phyloP scores from a whole-genome alignment of 2,888 invertebrate genomes.

The Dichetophora obliterata region DNA sequence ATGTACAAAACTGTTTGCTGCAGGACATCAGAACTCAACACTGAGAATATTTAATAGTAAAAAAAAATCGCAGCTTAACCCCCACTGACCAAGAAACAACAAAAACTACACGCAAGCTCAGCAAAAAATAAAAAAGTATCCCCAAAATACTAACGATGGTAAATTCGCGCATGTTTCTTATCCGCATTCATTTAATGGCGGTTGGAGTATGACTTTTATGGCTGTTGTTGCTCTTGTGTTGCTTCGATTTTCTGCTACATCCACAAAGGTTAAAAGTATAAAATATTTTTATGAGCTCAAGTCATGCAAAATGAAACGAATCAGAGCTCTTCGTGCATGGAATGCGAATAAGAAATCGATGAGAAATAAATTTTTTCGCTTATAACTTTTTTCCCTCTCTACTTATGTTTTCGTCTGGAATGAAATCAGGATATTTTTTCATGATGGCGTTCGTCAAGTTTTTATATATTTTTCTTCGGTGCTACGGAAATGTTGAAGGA shows the following conservation, averaged over 20 bases:
- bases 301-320: conserved; percentile 41
- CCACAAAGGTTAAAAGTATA: conserved; percentile 23
- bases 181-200: not conserved
- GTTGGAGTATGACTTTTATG: not conserved
- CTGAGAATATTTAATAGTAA: conserved; percentile 3
- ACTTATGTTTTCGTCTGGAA: not conserved
- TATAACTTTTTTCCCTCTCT: not conserved
- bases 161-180: conserved; percentile 36
- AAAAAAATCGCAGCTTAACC: conserved; percentile 27
- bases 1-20: not conserved
- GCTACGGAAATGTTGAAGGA: not conserved
- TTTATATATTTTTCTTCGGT: not conserved
- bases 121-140: not conserved
- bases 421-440: conserved; percentile 22
- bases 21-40: conserved; percentile 26
- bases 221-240: conserved; percentile 9
- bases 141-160: conserved; percentile 1
- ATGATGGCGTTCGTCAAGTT: conserved; percentile 38
- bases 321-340: conserved; percentile 30
- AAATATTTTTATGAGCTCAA: conserved; percentile 34
- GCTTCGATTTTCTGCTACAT: not conserved
- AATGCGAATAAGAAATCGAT: conserved; percentile 41
- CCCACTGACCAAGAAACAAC: conserved; percentile 21
- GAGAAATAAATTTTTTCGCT: not conserved
- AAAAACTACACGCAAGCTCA: not conserved